Conservation (phyloP, 2,797 vertebrate genomes). For the Furcifer pardalis region DNA sequence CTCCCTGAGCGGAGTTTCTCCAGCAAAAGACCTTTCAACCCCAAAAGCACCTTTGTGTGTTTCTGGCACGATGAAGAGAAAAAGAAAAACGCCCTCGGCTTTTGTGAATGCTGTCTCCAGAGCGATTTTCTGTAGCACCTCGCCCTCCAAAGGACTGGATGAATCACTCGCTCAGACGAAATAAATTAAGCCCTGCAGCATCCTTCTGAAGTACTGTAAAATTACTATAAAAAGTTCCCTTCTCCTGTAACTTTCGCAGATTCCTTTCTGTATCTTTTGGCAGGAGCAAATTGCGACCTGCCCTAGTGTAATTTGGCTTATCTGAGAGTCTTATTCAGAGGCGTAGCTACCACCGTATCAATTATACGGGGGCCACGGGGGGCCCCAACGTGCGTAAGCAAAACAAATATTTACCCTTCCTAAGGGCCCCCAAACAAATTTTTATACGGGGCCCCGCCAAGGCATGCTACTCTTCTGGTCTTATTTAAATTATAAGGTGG, state of each 20-base stretch:
- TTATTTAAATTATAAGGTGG: not conserved
- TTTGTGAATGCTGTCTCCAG: not conserved
- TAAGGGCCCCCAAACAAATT: too few relatives aligned
- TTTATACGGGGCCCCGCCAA: too few relatives aligned
- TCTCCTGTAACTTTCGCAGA: not conserved
- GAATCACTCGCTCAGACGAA: constrained; percentile 26
- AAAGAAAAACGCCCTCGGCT: not conserved
- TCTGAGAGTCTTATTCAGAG: too few relatives aligned
- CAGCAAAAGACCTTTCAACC: too few relatives aligned
- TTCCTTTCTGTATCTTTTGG: constrained; percentile 9
- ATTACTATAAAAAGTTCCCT: not conserved
- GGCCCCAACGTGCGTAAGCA: too few relatives aligned
- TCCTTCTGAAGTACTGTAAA: not conserved
- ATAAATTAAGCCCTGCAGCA: constrained; percentile 39
- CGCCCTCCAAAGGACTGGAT: not conserved
- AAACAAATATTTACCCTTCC: too few relatives aligned
- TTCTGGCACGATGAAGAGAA: too few relatives aligned
- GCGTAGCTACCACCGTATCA: too few relatives aligned
- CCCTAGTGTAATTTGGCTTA: not conserved
- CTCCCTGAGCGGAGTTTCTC: too few relatives aligned
- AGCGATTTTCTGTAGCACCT: not conserved
- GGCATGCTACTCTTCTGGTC: too few relatives aligned
- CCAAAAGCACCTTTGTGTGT: too few relatives aligned
- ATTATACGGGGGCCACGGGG: too few relatives aligned
- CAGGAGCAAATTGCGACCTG: not conserved